Conservation (phyloP, 2,113 vertebrate genomes). For the Typhlomys cinereus region DNA sequence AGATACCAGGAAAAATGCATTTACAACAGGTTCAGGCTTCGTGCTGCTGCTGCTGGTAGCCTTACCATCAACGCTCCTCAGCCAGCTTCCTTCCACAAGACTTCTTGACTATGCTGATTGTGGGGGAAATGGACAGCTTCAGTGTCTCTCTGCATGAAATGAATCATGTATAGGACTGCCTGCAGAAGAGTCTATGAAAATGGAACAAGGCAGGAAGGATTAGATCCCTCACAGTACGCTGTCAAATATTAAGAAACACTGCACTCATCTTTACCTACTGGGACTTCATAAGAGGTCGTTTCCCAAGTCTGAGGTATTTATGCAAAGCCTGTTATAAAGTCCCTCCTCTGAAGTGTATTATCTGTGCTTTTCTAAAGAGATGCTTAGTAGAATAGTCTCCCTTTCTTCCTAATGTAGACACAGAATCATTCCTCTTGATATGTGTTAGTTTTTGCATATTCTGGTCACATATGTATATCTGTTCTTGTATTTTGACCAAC, state of each 20-base stretch:
- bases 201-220: background rate
- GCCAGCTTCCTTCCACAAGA: too few relatives aligned
- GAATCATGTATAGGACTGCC: background rate
- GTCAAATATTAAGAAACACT: background rate
- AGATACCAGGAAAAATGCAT: too few relatives aligned
- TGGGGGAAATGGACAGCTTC: background rate
- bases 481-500: background rate
- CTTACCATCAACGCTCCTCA: background rate
- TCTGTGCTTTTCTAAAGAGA: background rate
- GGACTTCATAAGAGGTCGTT: background rate
- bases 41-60: background rate
- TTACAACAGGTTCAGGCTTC: background rate
- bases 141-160: background rate
- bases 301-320: conserved; percentile 18
- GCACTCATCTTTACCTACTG: background rate
- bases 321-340: background rate
- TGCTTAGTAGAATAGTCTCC: background rate
- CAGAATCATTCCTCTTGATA: background rate
- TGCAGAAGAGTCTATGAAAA: background rate
- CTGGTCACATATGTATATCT: background rate
- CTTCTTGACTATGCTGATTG: background rate
- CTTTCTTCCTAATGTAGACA: background rate
- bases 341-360: background rate
- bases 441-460: background rate
- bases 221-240: background rate